These are phyloP conservation scores for Leiothrix lutea DNA, from an alignment of 2,113 vertebrate genomes.

Conservation along the genomic window DNA sequence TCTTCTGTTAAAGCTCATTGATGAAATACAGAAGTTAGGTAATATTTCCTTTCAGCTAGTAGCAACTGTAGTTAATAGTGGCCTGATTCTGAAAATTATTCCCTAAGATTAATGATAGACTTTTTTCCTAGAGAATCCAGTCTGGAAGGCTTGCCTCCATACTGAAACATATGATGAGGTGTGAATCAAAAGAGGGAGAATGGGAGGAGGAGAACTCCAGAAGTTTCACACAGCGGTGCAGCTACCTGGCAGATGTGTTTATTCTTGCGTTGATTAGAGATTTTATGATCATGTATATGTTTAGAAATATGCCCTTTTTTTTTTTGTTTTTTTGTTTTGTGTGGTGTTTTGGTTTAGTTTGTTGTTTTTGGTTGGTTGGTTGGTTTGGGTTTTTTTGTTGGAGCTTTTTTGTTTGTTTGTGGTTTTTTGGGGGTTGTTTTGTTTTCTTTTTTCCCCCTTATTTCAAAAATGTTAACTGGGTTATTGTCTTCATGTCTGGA, in stretches of 20 bases:
- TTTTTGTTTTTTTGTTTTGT: neutral
- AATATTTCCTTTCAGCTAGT: neutral
- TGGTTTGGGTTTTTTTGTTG: neutral
- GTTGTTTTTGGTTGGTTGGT: neutral
- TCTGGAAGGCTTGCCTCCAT: neutral
- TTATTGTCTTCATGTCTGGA: neutral
- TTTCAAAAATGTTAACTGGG: neutral
- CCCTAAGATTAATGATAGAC: neutral
- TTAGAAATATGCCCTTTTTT: neutral
- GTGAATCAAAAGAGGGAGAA: neutral
- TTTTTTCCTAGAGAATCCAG: neutral
- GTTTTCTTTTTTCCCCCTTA: neutral
- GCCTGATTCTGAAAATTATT: neutral
- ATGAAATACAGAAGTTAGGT: neutral
- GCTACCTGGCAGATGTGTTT: neutral
- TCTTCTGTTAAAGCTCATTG: neutral
- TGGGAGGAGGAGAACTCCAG: neutral
- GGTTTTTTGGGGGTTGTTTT: neutral
- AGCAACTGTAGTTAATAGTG: neutral
- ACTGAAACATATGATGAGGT: neutral
- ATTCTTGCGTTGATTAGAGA: neutral
- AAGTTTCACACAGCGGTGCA: fast-evolving
- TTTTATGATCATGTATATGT: neutral
- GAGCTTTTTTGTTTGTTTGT: neutral
- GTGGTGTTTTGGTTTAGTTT: neutral